phyloP scores from a whole-genome alignment of 2,888 invertebrate genomes.

The Platypus cylindrus region DNA sequence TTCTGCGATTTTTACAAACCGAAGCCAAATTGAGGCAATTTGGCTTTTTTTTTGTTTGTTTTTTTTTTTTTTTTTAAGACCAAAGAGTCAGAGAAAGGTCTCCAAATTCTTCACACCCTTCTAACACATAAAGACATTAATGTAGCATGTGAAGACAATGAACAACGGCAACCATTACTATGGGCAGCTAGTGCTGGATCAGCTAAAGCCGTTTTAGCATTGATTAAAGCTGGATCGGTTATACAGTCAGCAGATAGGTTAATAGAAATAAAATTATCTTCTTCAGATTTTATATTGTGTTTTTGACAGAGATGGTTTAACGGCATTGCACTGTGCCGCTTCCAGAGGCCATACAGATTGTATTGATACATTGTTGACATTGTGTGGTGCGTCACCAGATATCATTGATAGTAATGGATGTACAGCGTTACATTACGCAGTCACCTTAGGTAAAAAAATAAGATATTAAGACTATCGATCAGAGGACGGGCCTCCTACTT shows the following conservation, averaged over 20 bases:
- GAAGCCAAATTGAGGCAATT: background rate
- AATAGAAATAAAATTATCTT: conserved; percentile 24
- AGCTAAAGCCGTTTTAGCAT: conserved; percentile 75
- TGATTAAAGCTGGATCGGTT: conserved; percentile 40
- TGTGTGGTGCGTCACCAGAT: conserved; percentile 83
- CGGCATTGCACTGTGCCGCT: conserved; percentile 93
- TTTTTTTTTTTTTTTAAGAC: conserved; percentile 20
- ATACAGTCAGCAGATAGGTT: conserved; percentile 19
- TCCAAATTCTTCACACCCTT: conserved; percentile 69
- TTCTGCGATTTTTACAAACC: background rate
- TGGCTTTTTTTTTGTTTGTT: background rate
- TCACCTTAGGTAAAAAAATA: conserved; percentile 52
- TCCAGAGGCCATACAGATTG: conserved; percentile 91
- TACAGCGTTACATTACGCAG: conserved; percentile 92
- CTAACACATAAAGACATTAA: conserved; percentile 63
- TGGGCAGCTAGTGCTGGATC: conserved; percentile 98
- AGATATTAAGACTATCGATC: background rate
- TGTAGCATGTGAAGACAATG: conserved; percentile 79
- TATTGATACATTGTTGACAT: conserved; percentile 72
- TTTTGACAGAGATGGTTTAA: conserved; percentile 68
- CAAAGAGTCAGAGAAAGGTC: conserved; percentile 45
- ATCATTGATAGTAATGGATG: conserved; percentile 88
- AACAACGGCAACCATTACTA: conserved; percentile 84
- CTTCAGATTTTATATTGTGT: background rate
- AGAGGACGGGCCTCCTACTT: no score